Conservation (phyloP, 2,113 vertebrate species). For the Pseudonaja textilis region DNA sequence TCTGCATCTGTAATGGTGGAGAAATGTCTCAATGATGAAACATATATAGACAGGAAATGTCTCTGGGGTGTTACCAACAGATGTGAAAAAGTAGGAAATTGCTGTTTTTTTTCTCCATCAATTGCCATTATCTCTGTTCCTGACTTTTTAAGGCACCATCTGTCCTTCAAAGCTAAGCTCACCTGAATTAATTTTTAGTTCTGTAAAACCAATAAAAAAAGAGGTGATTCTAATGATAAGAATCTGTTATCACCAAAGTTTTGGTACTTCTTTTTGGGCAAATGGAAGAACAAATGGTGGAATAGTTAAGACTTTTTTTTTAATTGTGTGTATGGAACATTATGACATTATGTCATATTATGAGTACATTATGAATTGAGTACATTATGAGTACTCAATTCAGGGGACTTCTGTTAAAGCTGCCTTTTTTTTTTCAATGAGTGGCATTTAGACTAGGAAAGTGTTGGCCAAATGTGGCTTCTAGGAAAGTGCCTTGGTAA, state of each 20-base stretch:
- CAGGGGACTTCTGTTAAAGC: neutral
- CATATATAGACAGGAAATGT: neutral
- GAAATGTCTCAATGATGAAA: conserved; percentile 17
- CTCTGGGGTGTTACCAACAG: neutral
- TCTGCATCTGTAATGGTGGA: neutral
- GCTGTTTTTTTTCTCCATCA: conserved; percentile 21
- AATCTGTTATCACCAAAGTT: conserved; percentile 25
- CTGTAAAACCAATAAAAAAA: conserved; percentile 10
- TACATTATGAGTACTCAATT: neutral
- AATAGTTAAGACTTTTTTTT: neutral
- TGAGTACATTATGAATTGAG: too few relatives aligned
- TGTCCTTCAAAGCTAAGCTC: conserved; percentile 17
- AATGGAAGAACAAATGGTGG: conserved; percentile 9
- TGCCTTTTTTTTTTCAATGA: neutral
- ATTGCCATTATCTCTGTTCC: conserved; percentile 19
- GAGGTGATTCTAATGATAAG: conserved; percentile 5
- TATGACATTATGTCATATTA: too few relatives aligned
- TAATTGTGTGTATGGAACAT: neutral
- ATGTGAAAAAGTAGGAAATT: neutral
- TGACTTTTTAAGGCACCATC: conserved; percentile 16
- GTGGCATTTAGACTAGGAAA: neutral
- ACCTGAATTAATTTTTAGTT: neutral
- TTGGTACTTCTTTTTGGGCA: conserved; percentile 32
- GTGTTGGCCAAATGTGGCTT: neutral
- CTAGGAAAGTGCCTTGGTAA: neutral